A percentile compares a stretch with the other conserved stretches of the same genome.
Evolutionary conservation across 92 coral and sea anemone species (phyloP).

Genomic region (Meandrina meandrites): DNA sequence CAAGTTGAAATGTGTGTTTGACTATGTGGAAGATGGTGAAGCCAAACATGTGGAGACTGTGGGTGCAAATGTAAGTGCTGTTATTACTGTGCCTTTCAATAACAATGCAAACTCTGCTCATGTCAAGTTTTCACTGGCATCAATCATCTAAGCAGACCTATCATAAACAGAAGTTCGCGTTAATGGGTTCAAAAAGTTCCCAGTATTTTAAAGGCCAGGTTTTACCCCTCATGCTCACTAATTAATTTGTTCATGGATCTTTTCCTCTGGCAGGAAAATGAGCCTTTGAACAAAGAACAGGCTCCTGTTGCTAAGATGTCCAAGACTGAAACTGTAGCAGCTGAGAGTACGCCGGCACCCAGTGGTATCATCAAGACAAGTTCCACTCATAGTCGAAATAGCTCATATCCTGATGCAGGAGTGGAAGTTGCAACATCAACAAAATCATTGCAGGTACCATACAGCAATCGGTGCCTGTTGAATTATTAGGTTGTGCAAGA

Average conservation of each 20-base stretch:
- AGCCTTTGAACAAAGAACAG: slow-evolving; percentile 29
- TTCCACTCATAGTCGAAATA: slow-evolving; percentile 42
- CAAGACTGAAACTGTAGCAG: slow-evolving; percentile 50
- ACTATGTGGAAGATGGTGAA: slow-evolving; percentile 66
- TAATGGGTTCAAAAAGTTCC: no score
- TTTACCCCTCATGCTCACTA: background rate
- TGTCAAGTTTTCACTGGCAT: no score
- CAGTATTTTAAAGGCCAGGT: background rate
- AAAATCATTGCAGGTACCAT: slow-evolving; percentile 28
- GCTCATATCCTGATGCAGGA: slow-evolving; percentile 62
- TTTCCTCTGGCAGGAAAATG: slow-evolving; percentile 32
- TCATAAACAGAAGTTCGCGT: no score
- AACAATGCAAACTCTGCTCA: no score
- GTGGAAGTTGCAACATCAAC: slow-evolving; percentile 28
- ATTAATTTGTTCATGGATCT: background rate
- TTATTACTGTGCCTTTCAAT: no score
- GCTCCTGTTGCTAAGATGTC: slow-evolving; percentile 3
- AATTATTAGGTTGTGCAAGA: background rate
- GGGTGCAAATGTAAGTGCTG: slow-evolving; percentile 28
- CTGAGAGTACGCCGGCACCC: slow-evolving; percentile 38
- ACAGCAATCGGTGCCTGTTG: background rate
- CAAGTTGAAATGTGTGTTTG: slow-evolving; percentile 97
- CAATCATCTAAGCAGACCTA: no score
- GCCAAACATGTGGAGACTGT: slow-evolving; percentile 12
- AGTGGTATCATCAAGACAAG: slow-evolving; percentile 7